Conservation (phyloP, 2,888 invertebrate genomes). For the Eulithis testata region DNA sequence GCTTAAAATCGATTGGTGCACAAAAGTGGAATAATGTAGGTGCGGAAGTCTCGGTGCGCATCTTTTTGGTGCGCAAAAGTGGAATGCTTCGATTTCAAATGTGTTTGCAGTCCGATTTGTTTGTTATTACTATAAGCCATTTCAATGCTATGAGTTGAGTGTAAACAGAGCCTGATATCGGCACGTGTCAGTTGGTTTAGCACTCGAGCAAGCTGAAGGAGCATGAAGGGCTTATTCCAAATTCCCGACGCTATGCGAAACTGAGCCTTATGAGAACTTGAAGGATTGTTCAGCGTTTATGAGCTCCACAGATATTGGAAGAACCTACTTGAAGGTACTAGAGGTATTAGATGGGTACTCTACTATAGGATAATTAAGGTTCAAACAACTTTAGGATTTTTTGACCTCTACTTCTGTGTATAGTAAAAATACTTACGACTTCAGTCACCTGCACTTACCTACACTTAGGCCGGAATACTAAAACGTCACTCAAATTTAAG, state of each 20-base stretch:
- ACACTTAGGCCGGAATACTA: too few relatives aligned
- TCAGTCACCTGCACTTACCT: too few relatives aligned
- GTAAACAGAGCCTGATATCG: slow-evolving; percentile 21
- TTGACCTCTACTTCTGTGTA: too few relatives aligned
- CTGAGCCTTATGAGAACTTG: not conserved
- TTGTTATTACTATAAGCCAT: slow-evolving; percentile 1
- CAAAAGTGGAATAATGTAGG: too few relatives aligned
- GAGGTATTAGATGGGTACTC: not conserved
- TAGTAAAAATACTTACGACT: too few relatives aligned
- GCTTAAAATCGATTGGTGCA: too few relatives aligned
- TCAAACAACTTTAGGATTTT: too few relatives aligned
- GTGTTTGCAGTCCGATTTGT: not conserved
- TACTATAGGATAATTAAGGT: too few relatives aligned
- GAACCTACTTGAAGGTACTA: not conserved
- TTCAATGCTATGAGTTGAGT: slow-evolving; percentile 18
- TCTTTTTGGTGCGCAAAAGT: too few relatives aligned
- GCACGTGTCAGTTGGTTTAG: slow-evolving; percentile 24
- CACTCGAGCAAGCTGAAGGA: slow-evolving; percentile 19
- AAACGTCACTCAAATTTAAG: too few relatives aligned
- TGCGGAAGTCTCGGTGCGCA: too few relatives aligned
- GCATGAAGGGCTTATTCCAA: slow-evolving; percentile 3
- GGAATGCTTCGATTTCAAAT: too few relatives aligned
- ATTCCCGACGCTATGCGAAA: slow-evolving; percentile 13
- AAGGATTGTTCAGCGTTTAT: not conserved
- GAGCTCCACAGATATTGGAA: not conserved